A percentile compares a stretch with the other conserved stretches of the same genome.
Evolutionary conservation across 1,140 invertebrate species (phyloP).

Genomic region (Lasaia peninsularis): DNA sequence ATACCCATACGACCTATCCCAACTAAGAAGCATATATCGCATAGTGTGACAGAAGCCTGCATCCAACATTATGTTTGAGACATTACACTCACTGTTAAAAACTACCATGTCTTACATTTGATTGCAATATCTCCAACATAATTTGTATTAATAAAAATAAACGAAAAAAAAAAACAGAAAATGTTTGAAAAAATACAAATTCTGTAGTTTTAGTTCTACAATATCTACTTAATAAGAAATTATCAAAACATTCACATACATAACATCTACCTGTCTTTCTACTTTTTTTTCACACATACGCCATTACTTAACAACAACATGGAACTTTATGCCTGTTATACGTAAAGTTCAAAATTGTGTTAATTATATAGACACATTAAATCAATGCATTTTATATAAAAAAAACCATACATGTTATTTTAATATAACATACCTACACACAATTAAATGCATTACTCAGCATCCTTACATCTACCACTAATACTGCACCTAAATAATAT

Average conservation of each 20-base stretch:
- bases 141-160: background rate
- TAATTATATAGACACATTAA: constrained; percentile 5
- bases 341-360: background rate
- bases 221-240: constrained; percentile 25
- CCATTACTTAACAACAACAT: background rate
- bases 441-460: constrained; percentile 54
- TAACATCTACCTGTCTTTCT: constrained; percentile 71
- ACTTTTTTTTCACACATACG: constrained; percentile 1
- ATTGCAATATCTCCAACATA: background rate
- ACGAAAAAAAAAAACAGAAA: background rate
- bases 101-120: background rate
- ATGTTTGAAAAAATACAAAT: background rate
- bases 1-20: constrained; percentile 4
- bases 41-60: constrained; percentile 32
- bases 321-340: background rate
- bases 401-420: constrained; percentile 34
- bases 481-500: constrained; percentile 48
- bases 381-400: constrained; percentile 42
- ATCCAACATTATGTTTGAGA: constrained; percentile 18
- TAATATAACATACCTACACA: constrained; percentile 42
- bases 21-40: background rate
- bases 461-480: constrained; percentile 51
- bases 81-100: constrained; percentile 21
- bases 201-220: background rate
- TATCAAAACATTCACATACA: constrained; percentile 63